Base-by-base conservation (phyloP, 2,113 vertebrate genomes). In the Anser brachyrhynchus region DNA sequence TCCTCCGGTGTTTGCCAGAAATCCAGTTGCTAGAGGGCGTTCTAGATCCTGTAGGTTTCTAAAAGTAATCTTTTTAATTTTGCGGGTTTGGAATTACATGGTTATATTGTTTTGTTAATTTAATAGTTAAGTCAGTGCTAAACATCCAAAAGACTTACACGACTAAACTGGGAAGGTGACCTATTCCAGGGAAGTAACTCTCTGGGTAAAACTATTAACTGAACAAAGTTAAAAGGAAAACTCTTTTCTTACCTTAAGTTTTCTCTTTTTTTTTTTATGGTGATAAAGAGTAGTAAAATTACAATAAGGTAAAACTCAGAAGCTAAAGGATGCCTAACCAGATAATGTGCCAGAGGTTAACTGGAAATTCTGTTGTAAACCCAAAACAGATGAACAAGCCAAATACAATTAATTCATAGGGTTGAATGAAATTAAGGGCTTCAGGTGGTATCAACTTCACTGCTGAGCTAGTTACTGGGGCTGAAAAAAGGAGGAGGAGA, bases 61-160 rank as follows among this genome's bases (percentile, higher is more conserved):
- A 0, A 4, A 7, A 58, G 18, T 2, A 23, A 0, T 0, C 9
- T 2, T 0, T 54, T 33, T 67, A 3, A 0, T 10, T 49, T 8
- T 4, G 9, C 10, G 61, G 2, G 7, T 5, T 41, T 17, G 26
- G 3, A 28, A 10, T 70, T 0, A 1, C 2, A 0, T 0, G 12
- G 66, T 66, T 10, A 3, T 1, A 0, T 10, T 20, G 33, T 44
- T 9, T 9, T 9, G 35, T 10, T 25, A 1, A 3, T n/a, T 37
- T 13, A n/a, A 3, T 14, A 5, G 35, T 4, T 31, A 13, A 5
- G 11, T 35, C 13, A 6, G 2, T 18, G 3, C 33, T 17, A 4
- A 29, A 10, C 19, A 0, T 2, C 37, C 31, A 18, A 41, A 0
- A 8, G 39, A 6, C 6, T 7, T 11, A 14, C 25, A 28, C 9